Evolutionary conservation across 2,888 invertebrate species (phyloP), one percentile per base, ranked within the genome.

Genomic region (Ectemnius continuus): DNA sequence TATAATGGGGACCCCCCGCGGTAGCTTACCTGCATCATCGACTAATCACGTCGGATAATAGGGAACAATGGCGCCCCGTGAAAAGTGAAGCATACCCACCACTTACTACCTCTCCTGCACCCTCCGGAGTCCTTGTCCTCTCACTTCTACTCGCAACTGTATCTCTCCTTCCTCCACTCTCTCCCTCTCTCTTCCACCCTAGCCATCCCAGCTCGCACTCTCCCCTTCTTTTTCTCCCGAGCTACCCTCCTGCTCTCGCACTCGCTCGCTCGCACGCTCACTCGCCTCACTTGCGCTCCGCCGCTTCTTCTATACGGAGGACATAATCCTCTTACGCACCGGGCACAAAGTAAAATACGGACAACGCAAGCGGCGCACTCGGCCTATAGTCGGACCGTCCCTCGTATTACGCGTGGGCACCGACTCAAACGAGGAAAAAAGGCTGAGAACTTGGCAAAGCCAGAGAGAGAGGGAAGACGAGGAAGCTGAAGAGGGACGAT

Each of bases 21-120:
- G 90, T 80, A 88, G 90, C 89, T 91, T 91, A 90, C 90, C 90
- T 90, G 90, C 90, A 90, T 90, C 90, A 91, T 90, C 89, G 89
- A 87, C 90, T 91, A 91, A 91, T 91, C 90, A 89, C 88, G 86
- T 88, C 88, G 90, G 88, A 89, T 89, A 89, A 90, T 89, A 87
- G 87, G 75, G 86, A 88, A 90, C 90, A 90, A 90, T 89, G 83
- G 75, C 84, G 81, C 82, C 85, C 87, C 86, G 89, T 89, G 88
- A 89, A 89, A 90, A 89, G 88, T 89, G 87, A 89, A 87, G 87
- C 88, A 86, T 87, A 86, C 85, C 82, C 85, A 85, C 87, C 88
- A 88, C 88, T 89, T 88, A 86, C 36, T 36, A 36, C 85, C 81
- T 86, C 64, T 61, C 73, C 61, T 76, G 70, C 75, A 70, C 61